Base-by-base conservation (phyloP, 2,113 vertebrate genomes). In the Heterotis niloticus region DNA sequence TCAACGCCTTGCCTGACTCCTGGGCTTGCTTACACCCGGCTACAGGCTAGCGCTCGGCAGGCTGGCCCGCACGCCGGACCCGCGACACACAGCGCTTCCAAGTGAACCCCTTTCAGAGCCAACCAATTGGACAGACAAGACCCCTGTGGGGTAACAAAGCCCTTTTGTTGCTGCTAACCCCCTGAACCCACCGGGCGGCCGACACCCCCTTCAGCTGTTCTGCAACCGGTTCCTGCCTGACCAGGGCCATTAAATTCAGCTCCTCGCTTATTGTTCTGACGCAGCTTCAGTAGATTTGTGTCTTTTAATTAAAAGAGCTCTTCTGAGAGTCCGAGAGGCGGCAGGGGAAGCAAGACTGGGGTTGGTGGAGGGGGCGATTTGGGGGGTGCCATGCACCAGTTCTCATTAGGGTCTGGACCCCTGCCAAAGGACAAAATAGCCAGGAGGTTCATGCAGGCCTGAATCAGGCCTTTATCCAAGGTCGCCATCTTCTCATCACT, bases 101-200 rank as follows among this genome's bases (percentile, higher is more conserved):
- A 88, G 87, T 82, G 83, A 87, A 83, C 82, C 79, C 84, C 84
- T 88, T 90, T 90, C 88, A 90, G 88, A 87, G 85, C 84, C 68
- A 10, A 86, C 87, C 85, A 87, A 87, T 88, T 87, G 87, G 87
- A 89, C 91, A 89, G 88, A 86, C 83, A 84, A 88, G 86, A 84
- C 83, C 87, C 81, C 34, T 77, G 82, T 80, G 80, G 82, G 56
- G 79, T 69, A 80, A 88, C 90, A 92, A 92, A 89, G 88, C 84
- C 79, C 77, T 85, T 72, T 92, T 92, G 89, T 92, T 86, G 81
- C 81, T 78, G 73, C 78, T 82, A 80, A 86, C 86, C 88, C 73
- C 73, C 5, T 10, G n/a, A 44, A 72, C 88, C 83, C 83, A 88
- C 60, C 80, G 59, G 59, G 14, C 20, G 13, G 59, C 71, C 4